Percentiles rank a stretch among this genome's conserved stretches.
These are phyloP conservation scores for Drosophila robusta DNA, from an alignment of 2,888 invertebrate species.

Conservation along the genomic window DNA sequence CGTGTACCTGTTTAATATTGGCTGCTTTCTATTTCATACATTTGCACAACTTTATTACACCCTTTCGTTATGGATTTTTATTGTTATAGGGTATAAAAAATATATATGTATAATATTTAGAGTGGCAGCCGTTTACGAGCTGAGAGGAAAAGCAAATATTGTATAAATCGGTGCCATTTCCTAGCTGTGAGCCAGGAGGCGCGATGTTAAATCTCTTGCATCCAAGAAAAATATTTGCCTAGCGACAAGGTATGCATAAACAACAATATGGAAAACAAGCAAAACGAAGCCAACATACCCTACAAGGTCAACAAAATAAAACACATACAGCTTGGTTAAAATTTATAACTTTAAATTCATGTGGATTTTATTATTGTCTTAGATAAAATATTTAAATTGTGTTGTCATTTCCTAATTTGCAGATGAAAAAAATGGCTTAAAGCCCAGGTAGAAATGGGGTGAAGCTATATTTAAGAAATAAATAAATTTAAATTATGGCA, in stretches of 20 bases:
- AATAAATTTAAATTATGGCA: neutral
- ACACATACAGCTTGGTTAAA: no score
- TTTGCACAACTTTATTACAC: conserved; percentile 7
- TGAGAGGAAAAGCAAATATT: conserved; percentile 48
- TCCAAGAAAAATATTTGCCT: conserved; percentile 39
- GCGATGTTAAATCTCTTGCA: conserved; percentile 51
- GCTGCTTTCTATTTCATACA: neutral
- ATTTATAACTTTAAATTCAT: neutral
- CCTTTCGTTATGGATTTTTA: conserved; percentile 16
- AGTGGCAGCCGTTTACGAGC: conserved; percentile 37
- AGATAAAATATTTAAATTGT: neutral
- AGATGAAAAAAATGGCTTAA: no score
- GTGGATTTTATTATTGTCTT: neutral
- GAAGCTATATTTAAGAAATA: no score
- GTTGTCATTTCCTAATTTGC: no score
- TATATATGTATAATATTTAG: conserved; percentile 28
- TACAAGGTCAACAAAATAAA: neutral
- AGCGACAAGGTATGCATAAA: conserved; percentile 17
- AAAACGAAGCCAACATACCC: conserved; percentile 10
- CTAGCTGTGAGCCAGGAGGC: conserved; percentile 11
- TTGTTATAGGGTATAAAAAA: conserved; percentile 23
- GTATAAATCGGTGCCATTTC: conserved; percentile 16
- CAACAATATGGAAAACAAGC: neutral
- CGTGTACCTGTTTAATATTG: neutral
- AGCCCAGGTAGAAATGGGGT: no score